Evolutionary conservation across 2,797 vertebrate species (phyloP).

Genomic region (Artibeus jamaicensis): DNA sequence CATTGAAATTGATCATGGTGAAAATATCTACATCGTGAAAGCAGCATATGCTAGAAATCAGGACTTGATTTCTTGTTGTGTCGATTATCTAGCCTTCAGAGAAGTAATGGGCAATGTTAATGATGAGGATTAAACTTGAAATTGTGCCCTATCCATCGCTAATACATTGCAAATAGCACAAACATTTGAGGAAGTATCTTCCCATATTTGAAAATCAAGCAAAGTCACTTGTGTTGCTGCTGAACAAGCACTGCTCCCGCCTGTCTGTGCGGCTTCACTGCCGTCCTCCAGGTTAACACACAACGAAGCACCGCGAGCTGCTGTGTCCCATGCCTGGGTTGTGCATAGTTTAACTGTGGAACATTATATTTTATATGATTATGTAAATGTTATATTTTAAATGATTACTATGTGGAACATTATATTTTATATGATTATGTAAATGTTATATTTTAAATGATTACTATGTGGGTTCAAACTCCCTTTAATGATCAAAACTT

Average conservation of each 20-base stretch:
- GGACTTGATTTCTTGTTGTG: background rate
- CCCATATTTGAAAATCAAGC: background rate
- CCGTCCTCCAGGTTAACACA: background rate
- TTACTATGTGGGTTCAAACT: conserved; percentile 91
- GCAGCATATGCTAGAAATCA: background rate
- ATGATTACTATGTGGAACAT: conserved; percentile 91
- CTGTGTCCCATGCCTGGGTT: conserved; percentile 84
- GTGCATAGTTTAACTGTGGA: conserved; percentile 91
- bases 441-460: conserved; percentile 91
- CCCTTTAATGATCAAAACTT: conserved; percentile 89
- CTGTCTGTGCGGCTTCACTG: background rate
- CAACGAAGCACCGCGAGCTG: conserved; percentile 60
- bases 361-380: too few relatives aligned
- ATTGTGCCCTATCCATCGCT: background rate
- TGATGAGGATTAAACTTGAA: background rate
- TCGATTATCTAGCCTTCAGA: background rate
- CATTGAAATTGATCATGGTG: background rate
- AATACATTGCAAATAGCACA: background rate
- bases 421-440: too few relatives aligned
- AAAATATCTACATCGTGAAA: background rate
- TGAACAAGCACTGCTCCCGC: background rate
- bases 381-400: conserved; percentile 92
- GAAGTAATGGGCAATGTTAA: conserved; percentile 3
- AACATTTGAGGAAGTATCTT: background rate
- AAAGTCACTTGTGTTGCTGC: background rate